Percentiles rank a stretch among this genome's conserved stretches.
These are phyloP conservation scores for Engraulis encrasicolus DNA, from an alignment of 2,113 vertebrate genomes.

Conservation along the genomic window DNA sequence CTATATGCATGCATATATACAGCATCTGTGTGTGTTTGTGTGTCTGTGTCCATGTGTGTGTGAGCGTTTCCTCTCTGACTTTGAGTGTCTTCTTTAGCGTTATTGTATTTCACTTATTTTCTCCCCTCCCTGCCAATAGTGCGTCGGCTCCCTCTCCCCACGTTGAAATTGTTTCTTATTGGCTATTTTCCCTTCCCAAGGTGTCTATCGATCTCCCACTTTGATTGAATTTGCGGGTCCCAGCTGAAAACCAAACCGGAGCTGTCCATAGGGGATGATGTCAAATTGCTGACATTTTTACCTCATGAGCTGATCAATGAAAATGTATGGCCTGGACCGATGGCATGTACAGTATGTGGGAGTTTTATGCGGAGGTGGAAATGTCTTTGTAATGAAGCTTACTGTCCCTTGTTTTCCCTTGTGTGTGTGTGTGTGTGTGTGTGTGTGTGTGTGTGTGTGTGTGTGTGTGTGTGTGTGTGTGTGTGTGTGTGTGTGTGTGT, in stretches of 20 bases:
- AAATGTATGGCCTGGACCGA: not conserved
- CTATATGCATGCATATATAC: too few species aligned
- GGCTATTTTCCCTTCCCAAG: conserved; percentile 23
- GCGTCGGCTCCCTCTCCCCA: not conserved
- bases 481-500: not conserved
- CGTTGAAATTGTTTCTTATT: conserved; percentile 37
- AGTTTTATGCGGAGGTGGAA: too few species aligned
- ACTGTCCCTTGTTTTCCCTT: not conserved
- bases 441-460: not conserved
- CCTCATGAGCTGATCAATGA: conserved; percentile 31
- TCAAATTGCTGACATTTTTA: conserved; percentile 53
- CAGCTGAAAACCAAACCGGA: conserved; percentile 40
- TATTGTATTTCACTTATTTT: conserved; percentile 36
- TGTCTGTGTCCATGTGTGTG: not conserved
- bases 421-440: not conserved
- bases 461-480: not conserved
- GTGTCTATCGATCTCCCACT: conserved; percentile 23
- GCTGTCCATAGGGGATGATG: conserved; percentile 39
- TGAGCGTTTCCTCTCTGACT: not conserved
- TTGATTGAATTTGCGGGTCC: conserved; percentile 56
- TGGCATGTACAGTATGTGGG: conserved; percentile 3
- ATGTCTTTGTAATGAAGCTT: not conserved
- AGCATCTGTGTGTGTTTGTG: not conserved
- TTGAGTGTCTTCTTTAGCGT: conserved; percentile 14
- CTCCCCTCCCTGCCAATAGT: conserved; percentile 32